Evolutionary conservation across 2,888 invertebrate genomes (phyloP).

Genomic region (Apamea crenata): DNA sequence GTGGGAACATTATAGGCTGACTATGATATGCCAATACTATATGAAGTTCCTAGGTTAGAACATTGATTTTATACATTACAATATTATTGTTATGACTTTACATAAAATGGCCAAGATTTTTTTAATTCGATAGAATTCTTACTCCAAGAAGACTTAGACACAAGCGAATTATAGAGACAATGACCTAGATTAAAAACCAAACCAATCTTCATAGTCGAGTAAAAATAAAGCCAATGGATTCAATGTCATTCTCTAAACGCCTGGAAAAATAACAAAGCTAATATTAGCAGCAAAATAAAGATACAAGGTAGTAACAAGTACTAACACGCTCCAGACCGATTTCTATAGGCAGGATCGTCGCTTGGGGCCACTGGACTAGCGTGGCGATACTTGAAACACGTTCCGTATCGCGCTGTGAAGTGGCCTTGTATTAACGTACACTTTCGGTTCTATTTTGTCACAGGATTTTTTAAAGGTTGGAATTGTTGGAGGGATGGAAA

Average conservation of each 20-base stretch:
- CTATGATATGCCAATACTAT: too few relatives aligned
- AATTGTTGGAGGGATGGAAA: not conserved
- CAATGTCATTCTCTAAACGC: not conserved
- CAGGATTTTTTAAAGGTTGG: not conserved
- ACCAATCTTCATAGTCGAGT: not conserved
- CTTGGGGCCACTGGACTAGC: slow-evolving; percentile 34
- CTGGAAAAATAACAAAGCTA: not conserved
- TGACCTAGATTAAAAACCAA: not conserved
- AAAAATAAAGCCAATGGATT: not conserved
- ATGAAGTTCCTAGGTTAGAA: not conserved
- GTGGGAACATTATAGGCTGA: not conserved
- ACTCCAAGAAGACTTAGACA: too few relatives aligned
- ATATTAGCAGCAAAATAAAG: slow-evolving; percentile 21
- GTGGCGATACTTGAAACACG: slow-evolving; percentile 44
- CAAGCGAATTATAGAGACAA: too few relatives aligned
- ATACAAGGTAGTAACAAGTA: not conserved
- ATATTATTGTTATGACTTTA: not conserved
- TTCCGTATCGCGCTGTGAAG: slow-evolving; percentile 29
- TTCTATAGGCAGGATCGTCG: slow-evolving; percentile 33
- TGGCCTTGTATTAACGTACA: slow-evolving; percentile 14
- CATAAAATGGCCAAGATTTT: too few relatives aligned
- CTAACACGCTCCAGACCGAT: slow-evolving; percentile 26
- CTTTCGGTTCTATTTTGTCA: not conserved
- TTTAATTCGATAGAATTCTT: too few relatives aligned
- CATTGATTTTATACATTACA: not conserved